Base-by-base conservation (phyloP, 2,797 vertebrate species). In the Lacerta bilineata region DNA sequence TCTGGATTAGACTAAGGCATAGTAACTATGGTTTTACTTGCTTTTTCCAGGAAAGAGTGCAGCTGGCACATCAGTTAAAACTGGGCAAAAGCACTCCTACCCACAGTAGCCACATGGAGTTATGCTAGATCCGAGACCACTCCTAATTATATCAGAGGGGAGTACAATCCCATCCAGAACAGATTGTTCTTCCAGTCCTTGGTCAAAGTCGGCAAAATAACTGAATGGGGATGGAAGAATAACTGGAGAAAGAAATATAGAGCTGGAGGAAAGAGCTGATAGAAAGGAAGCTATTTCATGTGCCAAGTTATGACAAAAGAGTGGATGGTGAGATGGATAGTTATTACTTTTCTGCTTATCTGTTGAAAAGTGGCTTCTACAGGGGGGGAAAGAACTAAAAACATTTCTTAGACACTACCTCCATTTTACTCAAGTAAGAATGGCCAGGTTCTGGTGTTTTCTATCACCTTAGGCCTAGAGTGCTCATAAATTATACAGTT, bases 301-400 rank as follows among this genome's bases (percentile, higher is more conserved):
- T 64, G 15, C 0, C 59, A 81, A 81, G 4, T 59, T 64, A 81
- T 59, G 79, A 39, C 10, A 61, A 61, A n/a, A 64, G 18, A 36
- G 77, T n/a, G 29, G 46, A 17, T 64, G 8, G 15, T 36, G 29
- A 33, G 33, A 61, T 80, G 61, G n/a, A 80, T 36, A 64, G 72
- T 77, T 85, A 43, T 75, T 85, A 18, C 29, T 77, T 78, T 18
- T 77, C 46, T 80, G 27, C 29, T 85, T 78, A 20, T 77, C 33
- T 80, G 68, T 39, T 64, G 27, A 71, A 72, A 80, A n/a, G 77
- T 55, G 11, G 25, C n/a, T 71, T 55, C 85, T 33, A n/a, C 7
- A 23, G 64, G 46, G 25, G 46, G 25, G 66, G n/a, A 50, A 50
- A 50, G 13, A 84, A 36, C 23, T 74, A 36, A 74, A 33, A 84